Evolutionary conservation across 2,888 invertebrate species (phyloP).

Genomic region (Latrodectus hesperus): DNA sequence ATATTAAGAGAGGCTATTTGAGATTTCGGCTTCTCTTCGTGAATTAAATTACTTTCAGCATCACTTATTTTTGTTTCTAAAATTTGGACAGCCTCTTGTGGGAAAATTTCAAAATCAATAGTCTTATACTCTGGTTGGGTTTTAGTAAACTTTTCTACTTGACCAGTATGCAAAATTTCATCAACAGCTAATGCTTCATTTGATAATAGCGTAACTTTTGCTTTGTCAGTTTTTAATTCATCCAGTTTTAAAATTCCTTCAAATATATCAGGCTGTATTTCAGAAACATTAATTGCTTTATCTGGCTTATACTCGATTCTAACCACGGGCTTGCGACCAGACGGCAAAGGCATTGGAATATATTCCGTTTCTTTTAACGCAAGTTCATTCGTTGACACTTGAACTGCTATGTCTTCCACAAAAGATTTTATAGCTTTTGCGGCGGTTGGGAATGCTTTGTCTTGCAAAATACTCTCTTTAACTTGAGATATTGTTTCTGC

Average conservation of each 20-base stretch:
- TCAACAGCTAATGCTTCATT: conserved; percentile 55
- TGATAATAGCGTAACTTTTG: conserved; percentile 49
- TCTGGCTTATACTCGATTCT: conserved; percentile 50
- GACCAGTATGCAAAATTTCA: conserved; percentile 32
- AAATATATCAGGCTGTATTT: conserved; percentile 58
- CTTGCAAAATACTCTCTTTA: conserved; percentile 62
- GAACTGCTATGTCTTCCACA: conserved; percentile 60
- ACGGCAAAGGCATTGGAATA: conserved; percentile 46
- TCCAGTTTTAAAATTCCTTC: conserved; percentile 65
- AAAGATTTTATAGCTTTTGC: conserved; percentile 45
- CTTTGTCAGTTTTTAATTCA: conserved; percentile 23
- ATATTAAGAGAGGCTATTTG: conserved; percentile 34
- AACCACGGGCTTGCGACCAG: conserved; percentile 25
- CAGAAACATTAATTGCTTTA: conserved; percentile 66
- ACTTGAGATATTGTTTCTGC: conserved; percentile 60
- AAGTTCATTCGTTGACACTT: conserved; percentile 59
- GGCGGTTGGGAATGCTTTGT: conserved; percentile 14
- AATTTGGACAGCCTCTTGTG: conserved; percentile 57
- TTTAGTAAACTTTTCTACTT: conserved; percentile 27
- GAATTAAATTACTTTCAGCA: conserved; percentile 33
- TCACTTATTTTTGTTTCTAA: conserved; percentile 44
- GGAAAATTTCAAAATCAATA: conserved; percentile 24
- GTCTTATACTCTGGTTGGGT: conserved; percentile 20
- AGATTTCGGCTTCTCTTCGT: conserved; percentile 11
- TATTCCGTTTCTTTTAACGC: conserved; percentile 68